These are phyloP conservation scores for Sorex fumeus DNA, from an alignment of 2,113 vertebrate genomes.

Conservation along the genomic window DNA sequence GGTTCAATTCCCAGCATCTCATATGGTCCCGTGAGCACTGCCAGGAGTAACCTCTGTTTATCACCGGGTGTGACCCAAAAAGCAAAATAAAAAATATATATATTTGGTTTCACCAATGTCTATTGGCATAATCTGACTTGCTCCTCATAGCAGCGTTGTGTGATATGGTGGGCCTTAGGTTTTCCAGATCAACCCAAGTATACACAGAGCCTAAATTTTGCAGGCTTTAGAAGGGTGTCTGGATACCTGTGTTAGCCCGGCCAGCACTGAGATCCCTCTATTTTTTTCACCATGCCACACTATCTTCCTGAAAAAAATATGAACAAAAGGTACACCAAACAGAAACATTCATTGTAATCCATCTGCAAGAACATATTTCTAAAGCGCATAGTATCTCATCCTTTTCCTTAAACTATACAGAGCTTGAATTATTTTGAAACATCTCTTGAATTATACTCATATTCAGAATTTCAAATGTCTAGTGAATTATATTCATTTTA, in stretches of 20 bases:
- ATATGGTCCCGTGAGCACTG: too few relatives aligned
- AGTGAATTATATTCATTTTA: too few relatives aligned
- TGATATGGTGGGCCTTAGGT: not conserved
- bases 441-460: not conserved
- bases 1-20: too few relatives aligned
- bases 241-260: not conserved
- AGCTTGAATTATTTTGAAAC: not conserved
- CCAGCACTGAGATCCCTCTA: not conserved
- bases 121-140: not conserved
- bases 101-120: not conserved
- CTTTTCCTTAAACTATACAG: not conserved
- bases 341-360: not conserved
- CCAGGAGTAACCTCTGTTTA: too few relatives aligned
- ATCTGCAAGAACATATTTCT: not conserved
- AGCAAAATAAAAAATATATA: too few relatives aligned
- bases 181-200: not conserved
- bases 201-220: not conserved
- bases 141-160: not conserved
- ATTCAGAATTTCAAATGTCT: too few relatives aligned
- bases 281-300: not conserved
- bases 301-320: too few relatives aligned
- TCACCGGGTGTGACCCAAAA: too few relatives aligned
- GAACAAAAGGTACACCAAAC: too few relatives aligned
- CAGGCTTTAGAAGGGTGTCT: not conserved
- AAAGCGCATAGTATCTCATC: not conserved